These are phyloP conservation scores for Hypsopygia costalis DNA, from an alignment of 2,888 invertebrate genomes.

Conservation along the genomic window DNA sequence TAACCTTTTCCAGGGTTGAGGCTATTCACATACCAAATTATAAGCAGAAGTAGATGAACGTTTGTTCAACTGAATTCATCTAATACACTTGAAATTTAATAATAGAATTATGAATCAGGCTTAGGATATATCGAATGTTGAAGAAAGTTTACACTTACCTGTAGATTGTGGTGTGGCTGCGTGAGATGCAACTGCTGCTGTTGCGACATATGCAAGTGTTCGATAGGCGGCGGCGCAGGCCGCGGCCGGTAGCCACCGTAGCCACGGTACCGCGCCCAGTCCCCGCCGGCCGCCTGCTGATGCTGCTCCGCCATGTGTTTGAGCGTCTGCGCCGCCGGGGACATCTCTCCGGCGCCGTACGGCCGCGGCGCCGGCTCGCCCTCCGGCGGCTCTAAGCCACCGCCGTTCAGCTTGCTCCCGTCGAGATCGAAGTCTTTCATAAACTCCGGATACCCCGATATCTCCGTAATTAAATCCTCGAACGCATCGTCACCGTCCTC, in stretches of 20 bases:
- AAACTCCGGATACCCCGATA: slow-evolving; percentile 91
- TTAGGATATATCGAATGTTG: too few species aligned
- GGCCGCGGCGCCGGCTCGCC: slow-evolving; percentile 68
- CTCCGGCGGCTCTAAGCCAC: slow-evolving; percentile 65
- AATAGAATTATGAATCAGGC: too few species aligned
- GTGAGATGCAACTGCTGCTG: slow-evolving; percentile 93
- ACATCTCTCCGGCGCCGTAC: slow-evolving; percentile 84
- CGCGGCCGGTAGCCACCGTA: slow-evolving; percentile 76
- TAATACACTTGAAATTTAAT: too few species aligned
- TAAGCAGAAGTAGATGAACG: too few species aligned
- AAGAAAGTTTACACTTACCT: slow-evolving; percentile 79
- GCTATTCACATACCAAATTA: too few species aligned
- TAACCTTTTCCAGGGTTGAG: too few species aligned
- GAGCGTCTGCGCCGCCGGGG: slow-evolving; percentile 96
- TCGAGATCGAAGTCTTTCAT: slow-evolving; percentile 89
- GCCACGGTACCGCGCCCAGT: slow-evolving; percentile 76
- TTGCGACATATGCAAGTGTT: slow-evolving; percentile 90
- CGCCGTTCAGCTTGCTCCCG: slow-evolving; percentile 57
- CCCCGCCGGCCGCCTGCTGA: slow-evolving; percentile 86
- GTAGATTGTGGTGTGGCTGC: slow-evolving; percentile 90
- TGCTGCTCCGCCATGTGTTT: slow-evolving; percentile 99
- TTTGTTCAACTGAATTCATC: too few species aligned
- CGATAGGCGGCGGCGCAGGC: slow-evolving; percentile 55
- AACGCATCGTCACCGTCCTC: slow-evolving; percentile 91
- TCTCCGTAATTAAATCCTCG: slow-evolving; percentile 93